Evolutionary conservation across 2,797 vertebrate genomes (phyloP), one percentile per base, ranked within the genome.

Genomic region (Scleropages formosus): DNA sequence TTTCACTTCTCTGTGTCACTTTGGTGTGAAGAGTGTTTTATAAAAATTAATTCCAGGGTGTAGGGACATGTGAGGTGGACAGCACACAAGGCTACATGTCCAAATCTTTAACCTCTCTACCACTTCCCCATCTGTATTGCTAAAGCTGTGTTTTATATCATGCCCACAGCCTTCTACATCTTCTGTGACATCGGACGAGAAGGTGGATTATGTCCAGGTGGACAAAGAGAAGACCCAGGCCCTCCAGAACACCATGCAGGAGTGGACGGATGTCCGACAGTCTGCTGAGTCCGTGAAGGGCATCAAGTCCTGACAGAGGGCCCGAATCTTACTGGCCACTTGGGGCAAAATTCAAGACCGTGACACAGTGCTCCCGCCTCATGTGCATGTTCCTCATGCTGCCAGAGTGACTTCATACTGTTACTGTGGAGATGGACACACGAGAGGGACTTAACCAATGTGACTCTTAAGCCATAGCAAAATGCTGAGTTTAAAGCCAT

Each of bases 221-320:
- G 98, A 99, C 89, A 98, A 98, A 81, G 96, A 99, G 88, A 98
- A 97, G 93, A 99, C 97, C 0, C 95, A 96, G 83, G 98, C 98
- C 0, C 91, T 99, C 86, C 97, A 99, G 85, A 99, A 88, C 90
- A 99, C 97, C 84, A 98, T 98, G 97, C 96, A 97, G 89, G 97
- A 98, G 89, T 99, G 98, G 98, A 99, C 96, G 0, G 98, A 99
- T 0, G 96, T 97, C 80, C 93, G 98, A 72, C 97, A 98, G 91
- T 98, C 97, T 75, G 92, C 95, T 0, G 97, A 99, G 80, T 93
- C 98, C 0, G 39, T 92, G 76, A 99, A 99, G 86, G 93, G 89
- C 7, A 85, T 90, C 65, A 99, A 99, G 89, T 94, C 92, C 82
- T 93, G 91, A 93, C 79, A 81, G 60, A 66, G 31, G 8, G 83